Evolutionary conservation across 2,888 invertebrate species (phyloP).

Genomic region (Hyalella azteca): DNA sequence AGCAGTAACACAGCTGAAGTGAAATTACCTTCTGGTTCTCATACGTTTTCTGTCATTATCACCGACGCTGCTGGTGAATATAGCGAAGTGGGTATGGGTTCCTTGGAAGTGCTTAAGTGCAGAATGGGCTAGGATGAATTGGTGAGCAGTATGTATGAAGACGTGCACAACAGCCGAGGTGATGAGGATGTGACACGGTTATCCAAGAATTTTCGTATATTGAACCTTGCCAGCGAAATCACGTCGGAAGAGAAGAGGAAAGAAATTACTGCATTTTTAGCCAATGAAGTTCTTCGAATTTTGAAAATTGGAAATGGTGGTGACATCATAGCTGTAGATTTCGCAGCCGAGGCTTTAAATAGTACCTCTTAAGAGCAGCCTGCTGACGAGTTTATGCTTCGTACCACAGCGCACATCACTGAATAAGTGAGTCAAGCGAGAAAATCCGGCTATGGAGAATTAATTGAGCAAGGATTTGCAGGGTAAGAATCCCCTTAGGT

Average conservation of each 20-base stretch:
- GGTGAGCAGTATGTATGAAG: background rate
- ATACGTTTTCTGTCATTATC: background rate
- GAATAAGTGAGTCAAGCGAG: background rate
- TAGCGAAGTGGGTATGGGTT: background rate
- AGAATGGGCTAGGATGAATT: background rate
- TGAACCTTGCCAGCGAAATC: background rate
- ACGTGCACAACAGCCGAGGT: background rate
- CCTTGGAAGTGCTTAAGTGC: background rate
- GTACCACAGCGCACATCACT: background rate
- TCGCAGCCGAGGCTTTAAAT: background rate
- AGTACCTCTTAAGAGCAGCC: background rate
- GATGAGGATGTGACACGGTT: background rate
- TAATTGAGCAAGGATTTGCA: background rate
- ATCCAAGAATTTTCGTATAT: background rate
- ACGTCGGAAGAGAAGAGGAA: background rate
- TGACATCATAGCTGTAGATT: slow-evolving; percentile 5
- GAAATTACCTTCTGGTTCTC: background rate
- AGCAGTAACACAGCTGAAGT: background rate
- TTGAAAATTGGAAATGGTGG: background rate
- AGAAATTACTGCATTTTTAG: background rate
- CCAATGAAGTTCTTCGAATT: slow-evolving; percentile 1
- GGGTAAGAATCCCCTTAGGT: background rate
- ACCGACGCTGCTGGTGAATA: background rate
- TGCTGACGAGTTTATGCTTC: background rate
- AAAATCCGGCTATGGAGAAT: background rate